Evolutionary conservation across 2,113 vertebrate genomes (phyloP).

Genomic region (Zapornia atra): DNA sequence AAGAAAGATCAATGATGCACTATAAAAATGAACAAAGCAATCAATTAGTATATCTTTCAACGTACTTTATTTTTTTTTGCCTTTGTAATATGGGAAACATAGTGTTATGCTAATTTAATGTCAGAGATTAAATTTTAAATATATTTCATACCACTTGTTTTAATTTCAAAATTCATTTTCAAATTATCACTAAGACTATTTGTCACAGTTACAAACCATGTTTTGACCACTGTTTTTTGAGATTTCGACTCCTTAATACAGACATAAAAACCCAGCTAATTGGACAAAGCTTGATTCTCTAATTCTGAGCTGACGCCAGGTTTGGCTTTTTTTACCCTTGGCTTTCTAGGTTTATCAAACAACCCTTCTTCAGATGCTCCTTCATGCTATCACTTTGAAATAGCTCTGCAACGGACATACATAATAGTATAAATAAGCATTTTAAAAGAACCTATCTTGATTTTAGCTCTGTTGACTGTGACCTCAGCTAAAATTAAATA

Average conservation of each 20-base stretch:
- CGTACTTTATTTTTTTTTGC: conserved; percentile 6
- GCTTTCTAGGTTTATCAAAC: background rate
- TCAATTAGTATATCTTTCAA: conserved; percentile 65
- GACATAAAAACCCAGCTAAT: background rate
- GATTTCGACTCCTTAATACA: background rate
- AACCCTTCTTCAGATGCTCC: background rate
- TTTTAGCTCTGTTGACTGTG: background rate
- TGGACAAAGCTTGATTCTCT: background rate
- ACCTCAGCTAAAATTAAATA: background rate
- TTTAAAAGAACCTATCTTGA: background rate
- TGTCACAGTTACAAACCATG: background rate
- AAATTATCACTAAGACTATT: background rate
- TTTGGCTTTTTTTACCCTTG: background rate
- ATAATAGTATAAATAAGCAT: background rate
- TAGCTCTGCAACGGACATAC: background rate
- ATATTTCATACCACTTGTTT: background rate
- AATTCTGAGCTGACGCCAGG: background rate
- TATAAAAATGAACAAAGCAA: conserved; percentile 71
- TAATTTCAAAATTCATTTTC: background rate
- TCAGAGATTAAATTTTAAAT: conserved; percentile 27
- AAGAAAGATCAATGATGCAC: conserved; percentile 69
- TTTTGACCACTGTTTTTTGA: background rate
- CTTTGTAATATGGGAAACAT: conserved; percentile 21
- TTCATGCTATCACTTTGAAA: background rate
- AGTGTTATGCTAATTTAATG: conserved; percentile 15